Conservation (phyloP, 2,113 vertebrate species). For the Platycercus adscitus region DNA sequence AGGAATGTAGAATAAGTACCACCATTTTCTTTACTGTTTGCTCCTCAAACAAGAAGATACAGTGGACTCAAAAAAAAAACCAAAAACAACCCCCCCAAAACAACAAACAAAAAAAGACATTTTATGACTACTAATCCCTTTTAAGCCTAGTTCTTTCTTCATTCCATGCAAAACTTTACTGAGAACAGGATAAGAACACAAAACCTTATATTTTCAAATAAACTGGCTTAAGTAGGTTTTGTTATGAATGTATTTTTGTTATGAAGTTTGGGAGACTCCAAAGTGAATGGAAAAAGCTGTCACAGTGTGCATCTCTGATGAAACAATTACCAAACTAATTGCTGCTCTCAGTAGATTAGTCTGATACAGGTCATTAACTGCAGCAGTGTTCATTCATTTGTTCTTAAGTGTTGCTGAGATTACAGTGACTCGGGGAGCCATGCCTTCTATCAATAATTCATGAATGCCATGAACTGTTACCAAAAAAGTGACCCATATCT, state of each 20-base stretch:
- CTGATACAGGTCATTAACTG: not conserved
- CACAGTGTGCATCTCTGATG: not conserved
- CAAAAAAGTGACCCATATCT: not conserved
- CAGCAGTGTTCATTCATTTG: not conserved
- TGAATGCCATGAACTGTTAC: not conserved
- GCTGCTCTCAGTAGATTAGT: not conserved
- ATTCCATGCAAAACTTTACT: not conserved
- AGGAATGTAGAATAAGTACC: not conserved
- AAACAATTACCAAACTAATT: not conserved
- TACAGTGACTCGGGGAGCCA: not conserved
- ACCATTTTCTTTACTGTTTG: not conserved
- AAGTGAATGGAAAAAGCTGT: not conserved
- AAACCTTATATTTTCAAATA: not conserved
- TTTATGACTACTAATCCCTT: not conserved
- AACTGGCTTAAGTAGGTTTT: not conserved
- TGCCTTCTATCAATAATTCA: not conserved
- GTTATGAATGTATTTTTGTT: not conserved
- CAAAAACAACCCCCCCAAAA: not conserved
- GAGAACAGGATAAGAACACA: not conserved
- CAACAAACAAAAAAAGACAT: not conserved
- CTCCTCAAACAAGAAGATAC: not conserved
- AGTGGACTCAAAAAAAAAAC: too few relatives aligned
- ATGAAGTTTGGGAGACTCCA: not conserved
- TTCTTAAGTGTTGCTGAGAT: not conserved
- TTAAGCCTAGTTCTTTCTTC: not conserved